Evolutionary conservation across 2,797 vertebrate species (phyloP), one percentile per base, ranked within the genome.

Genomic region (Tragopan temminckii): DNA sequence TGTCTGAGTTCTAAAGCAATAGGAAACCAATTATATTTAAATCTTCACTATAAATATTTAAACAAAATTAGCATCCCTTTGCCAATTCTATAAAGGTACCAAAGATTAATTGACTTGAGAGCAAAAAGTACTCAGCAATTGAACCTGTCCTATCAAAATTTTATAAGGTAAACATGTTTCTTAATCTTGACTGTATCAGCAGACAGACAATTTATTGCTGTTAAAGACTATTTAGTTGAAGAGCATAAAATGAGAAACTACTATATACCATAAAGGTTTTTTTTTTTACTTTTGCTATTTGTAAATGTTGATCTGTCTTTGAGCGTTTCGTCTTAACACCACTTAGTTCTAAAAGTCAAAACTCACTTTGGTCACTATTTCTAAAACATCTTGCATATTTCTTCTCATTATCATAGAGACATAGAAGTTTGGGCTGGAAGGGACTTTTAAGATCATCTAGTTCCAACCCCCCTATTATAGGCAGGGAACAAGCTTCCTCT

Each of bases 31-130:
- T 85, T 93, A 38, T 55, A 90, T 89, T 90, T 82, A 88, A 95
- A 93, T 85, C 1, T 2, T 80, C 31, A 16, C 8, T 85, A 92
- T 76, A 92, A 80, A 88, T 94, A 89, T 88, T 92, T 96, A 93
- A 95, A 67, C 18, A 84, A 61, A 6, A 74, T 83, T 80, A 71
- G 5, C 79, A 80, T 85, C 1, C 8, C 20, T 59, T 94, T 92
- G 58, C 33, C 35, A 75, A 72, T 89, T 67, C 52, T 82, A 75
- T 92, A 90, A 88, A 42, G 8, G 78, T 66, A 76, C 16, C 11
- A 33, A 80, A 91, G 50, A 90, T 86, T 90, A 94, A 80, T 87
- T 38, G 35, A 86, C 36, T 80, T 48, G 82, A 68, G 16, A 17
- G 50, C 15, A 82, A 78, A 91, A 81, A 80, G 9, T 11, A 63